Base-by-base conservation (phyloP, 2,113 vertebrate genomes). In the Neodon shergylaensis region DNA sequence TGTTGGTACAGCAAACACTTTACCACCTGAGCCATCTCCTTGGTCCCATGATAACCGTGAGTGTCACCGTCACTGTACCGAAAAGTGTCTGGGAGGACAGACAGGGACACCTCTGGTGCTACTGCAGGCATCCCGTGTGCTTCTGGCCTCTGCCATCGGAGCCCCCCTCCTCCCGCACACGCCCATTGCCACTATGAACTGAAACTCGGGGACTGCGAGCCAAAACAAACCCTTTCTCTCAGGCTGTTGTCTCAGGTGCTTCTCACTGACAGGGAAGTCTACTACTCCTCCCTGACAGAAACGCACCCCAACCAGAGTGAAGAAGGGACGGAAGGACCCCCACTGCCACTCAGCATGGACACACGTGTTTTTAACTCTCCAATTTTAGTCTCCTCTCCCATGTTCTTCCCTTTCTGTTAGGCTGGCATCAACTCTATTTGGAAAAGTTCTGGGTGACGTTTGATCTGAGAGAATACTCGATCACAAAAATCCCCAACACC, bases 201-300 rank as follows among this genome's bases (percentile, higher is more conserved):
- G 87, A 44, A 89, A 63, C 72, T 76, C 72, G 16, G 26, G 31
- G 39, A 88, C 49, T 21, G 26, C 61, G 86, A 74, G 49, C 54
- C 26, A 36, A 76, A 63, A 89, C 39, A 44, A 61, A 89, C 2
- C n/a, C 70, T 39, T 39, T 58, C 65, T 70, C 52, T 58, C 44
- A 3, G 49, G 68, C 52, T 54, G 66, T 88, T 72, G 42, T 33
- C n/a, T 61, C 72, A 88, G 70, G 49, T 61, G 70, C 58, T 88
- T 42, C 42, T 26, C 52, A 61, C 54, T 44, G 87, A 33, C 8
- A 33, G 49, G 70, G 42, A 88, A 39, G 68, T 26, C 72, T 42
- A n/a, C 16, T 33, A 4, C 52, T 12, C 66, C 97, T 98, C 94
- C 97, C 98, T 92, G 96, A 98, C 78, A 96, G 97, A 93, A 42